Conservation (phyloP, 1,140 invertebrate species). For the Aphaenogaster rudis region DNA sequence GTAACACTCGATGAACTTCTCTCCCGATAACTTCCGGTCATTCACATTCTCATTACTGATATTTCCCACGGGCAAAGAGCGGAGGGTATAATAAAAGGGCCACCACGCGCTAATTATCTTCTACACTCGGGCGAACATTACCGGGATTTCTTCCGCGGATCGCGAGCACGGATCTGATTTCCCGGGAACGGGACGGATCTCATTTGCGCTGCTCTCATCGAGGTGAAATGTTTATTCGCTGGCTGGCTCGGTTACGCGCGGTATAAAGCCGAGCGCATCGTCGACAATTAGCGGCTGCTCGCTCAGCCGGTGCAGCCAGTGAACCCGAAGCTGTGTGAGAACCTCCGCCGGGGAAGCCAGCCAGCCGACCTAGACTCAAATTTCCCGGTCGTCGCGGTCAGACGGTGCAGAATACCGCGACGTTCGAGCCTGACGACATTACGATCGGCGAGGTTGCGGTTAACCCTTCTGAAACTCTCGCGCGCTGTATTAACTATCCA, state of each 20-base stretch:
- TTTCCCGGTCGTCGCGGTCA: constrained; percentile 47
- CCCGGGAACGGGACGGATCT: constrained; percentile 46
- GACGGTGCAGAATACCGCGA: constrained; percentile 22
- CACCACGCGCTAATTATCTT: constrained; percentile 17
- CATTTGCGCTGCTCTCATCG: constrained; percentile 39
- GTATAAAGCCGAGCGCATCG: constrained; percentile 44
- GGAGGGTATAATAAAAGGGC: constrained; percentile 11
- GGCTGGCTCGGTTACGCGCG: constrained; percentile 27
- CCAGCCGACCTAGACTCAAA: constrained; percentile 52
- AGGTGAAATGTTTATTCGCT: constrained; percentile 58
- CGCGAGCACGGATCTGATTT: constrained; percentile 38
- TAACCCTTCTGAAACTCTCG: constrained; percentile 23
- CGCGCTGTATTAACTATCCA: constrained; percentile 1
- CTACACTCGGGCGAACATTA: constrained; percentile 16
- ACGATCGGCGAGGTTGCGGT: constrained; percentile 29
- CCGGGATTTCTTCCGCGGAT: constrained; percentile 42
- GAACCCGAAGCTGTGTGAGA: constrained; percentile 57
- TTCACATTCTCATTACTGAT: constrained; percentile 30
- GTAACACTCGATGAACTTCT: constrained; percentile 12
- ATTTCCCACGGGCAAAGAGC: constrained; percentile 34
- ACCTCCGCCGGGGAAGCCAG: neutral
- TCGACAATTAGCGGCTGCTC: constrained; percentile 60
- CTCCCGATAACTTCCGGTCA: constrained; percentile 29
- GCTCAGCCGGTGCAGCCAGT: constrained; percentile 61
- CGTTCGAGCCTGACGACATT: constrained; percentile 36